Evolutionary conservation across 2,113 vertebrate genomes (phyloP), one percentile per base, ranked within the genome.

Genomic region (Bos indicus): DNA sequence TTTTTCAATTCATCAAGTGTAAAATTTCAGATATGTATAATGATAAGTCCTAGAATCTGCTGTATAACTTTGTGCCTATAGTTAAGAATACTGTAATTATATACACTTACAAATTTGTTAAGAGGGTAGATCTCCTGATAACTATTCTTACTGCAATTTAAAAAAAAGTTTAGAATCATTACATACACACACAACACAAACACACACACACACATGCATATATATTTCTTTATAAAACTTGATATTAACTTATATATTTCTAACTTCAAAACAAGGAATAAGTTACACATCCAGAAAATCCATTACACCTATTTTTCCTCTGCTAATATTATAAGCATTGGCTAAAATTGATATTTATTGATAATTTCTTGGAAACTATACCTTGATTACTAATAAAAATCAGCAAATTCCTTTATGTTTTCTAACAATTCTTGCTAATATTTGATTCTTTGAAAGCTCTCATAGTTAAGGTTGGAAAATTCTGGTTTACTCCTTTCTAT

Each of bases 211-310:
- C 30, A 51, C 7, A 30, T 19, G 33, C 4, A 64, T 19, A 64
- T 15, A 40, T 62, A 62, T 46, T 74, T 30, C 17, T 23, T 67
- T 88, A 74, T 83, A 74, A 91, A 97, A 62, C 0, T 87, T 93
- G 15, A 6, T 26, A 67, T 52, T 95, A n/a, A 12, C 48, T 33
- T 51, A 33, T 81, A 6, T 60, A 17, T 51, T 71, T 91, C 88
- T 82, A 83, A 57, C 71, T 90, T 84, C 48, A 91, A 52, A 94
- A 81, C 33, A 96, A 80, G 2, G 3, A 82, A 64, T 64, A 74
- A 77, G 28, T 90, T 59, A n/a, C 4, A 88, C 54, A 90, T 94
- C 59, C n/a, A 96, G 90, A 82, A 88, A 97, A 91, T 46, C 43
- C 23, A 71, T 56, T 54, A 62, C 95, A 51, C 0, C 0, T 88